Evolutionary conservation across 2,113 vertebrate species (phyloP).

Genomic region (Lophura nycthemera): DNA sequence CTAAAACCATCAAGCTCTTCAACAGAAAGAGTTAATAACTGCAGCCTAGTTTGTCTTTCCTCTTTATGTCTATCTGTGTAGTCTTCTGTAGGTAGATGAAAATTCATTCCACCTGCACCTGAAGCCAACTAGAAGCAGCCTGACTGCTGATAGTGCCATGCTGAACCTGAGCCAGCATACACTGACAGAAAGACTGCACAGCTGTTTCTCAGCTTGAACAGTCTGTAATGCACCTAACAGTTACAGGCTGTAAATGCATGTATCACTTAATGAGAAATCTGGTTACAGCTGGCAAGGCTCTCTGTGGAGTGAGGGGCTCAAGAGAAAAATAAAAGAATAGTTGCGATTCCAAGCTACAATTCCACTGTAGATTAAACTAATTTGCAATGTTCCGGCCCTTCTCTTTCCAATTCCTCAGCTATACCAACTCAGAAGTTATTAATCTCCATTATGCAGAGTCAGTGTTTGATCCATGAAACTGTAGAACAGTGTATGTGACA

Average conservation of each 20-base stretch:
- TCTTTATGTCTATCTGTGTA: not conserved
- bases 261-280: not conserved
- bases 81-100: not conserved
- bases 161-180: not conserved
- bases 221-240: not conserved
- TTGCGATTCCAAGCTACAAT: not conserved
- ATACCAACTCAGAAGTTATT: not conserved
- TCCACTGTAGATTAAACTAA: not conserved
- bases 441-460: too few species aligned
- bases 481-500: too few species aligned
- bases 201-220: conserved; percentile 28
- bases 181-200: not conserved
- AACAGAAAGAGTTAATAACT: not conserved
- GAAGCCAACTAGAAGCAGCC: not conserved
- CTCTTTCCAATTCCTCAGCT: not conserved
- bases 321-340: not conserved
- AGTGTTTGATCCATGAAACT: too few species aligned
- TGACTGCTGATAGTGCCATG: not conserved
- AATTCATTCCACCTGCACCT: not conserved
- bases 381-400: not conserved
- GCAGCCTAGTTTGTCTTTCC: not conserved
- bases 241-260: not conserved
- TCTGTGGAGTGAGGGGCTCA: not conserved
- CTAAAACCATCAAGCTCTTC: not conserved
- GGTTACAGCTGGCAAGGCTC: not conserved